phyloP scores from a whole-genome alignment of 2,888 invertebrate genomes.

The Epinotia bilunana region DNA sequence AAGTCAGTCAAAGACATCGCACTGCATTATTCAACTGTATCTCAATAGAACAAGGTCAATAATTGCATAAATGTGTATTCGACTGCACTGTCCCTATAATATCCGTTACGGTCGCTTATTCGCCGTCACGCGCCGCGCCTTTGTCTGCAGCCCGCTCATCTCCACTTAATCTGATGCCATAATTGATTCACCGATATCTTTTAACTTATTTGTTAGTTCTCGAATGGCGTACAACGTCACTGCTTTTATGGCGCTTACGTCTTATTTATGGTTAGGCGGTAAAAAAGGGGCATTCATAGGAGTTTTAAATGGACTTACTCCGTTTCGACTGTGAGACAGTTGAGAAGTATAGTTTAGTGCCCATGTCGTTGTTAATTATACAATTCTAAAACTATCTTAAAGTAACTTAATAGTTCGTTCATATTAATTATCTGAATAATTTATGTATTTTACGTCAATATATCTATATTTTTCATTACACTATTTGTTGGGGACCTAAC shows the following conservation, averaged over 20 bases:
- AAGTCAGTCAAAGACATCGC: background rate
- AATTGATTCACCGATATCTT: constrained; percentile 66
- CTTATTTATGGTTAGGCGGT: background rate
- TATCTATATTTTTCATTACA: no score
- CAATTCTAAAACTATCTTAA: background rate
- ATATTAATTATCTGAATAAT: background rate
- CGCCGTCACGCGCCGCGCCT: constrained; percentile 71
- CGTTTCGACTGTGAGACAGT: background rate
- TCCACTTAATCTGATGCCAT: constrained; percentile 74
- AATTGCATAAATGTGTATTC: constrained; percentile 2
- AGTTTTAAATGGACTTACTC: background rate
- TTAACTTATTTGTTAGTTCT: constrained; percentile 44
- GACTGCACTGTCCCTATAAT: constrained; percentile 13
- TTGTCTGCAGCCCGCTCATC: constrained; percentile 71
- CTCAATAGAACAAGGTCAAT: background rate
- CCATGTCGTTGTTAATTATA: constrained; percentile 3
- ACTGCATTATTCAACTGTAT: background rate
- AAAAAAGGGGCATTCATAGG: background rate
- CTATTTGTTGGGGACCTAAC: no score
- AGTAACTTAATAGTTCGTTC: background rate
- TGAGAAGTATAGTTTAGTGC: constrained; percentile 6
- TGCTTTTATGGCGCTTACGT: background rate
- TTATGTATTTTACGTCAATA: no score
- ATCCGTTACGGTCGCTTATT: constrained; percentile 58
- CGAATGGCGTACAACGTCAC: background rate